These are phyloP conservation scores for Ophion obscuratus DNA, from an alignment of 2,888 invertebrate genomes.

Conservation along the genomic window DNA sequence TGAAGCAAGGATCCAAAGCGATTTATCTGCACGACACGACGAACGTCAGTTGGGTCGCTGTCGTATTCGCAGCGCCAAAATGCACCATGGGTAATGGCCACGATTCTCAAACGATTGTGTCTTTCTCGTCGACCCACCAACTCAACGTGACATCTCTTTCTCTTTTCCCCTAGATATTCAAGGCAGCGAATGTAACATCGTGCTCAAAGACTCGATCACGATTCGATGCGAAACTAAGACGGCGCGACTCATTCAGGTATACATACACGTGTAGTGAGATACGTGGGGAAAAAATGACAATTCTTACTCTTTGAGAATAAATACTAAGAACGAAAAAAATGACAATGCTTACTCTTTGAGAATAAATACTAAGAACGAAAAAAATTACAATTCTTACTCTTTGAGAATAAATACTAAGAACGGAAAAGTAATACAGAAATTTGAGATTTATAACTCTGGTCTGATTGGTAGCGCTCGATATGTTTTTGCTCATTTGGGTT, in stretches of 20 bases:
- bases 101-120: background rate
- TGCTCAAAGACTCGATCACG: conserved; percentile 52
- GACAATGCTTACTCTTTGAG: no score
- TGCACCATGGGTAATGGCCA: conserved; percentile 67
- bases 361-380: no score
- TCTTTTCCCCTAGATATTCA: conserved; percentile 39
- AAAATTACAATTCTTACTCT: no score
- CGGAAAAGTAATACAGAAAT: no score
- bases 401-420: no score
- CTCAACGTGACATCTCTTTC: background rate
- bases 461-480: no score
- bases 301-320: background rate
- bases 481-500: no score
- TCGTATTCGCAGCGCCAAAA: conserved; percentile 94
- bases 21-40: conserved; percentile 92
- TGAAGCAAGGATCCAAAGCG: conserved; percentile 88
- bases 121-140: conserved; percentile 62
- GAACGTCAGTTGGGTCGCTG: conserved; percentile 91
- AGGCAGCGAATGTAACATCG: conserved; percentile 55
- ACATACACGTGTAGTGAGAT: background rate
- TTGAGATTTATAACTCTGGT: no score
- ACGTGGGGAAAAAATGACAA: background rate
- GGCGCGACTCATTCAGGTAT: conserved; percentile 75
- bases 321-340: no score
- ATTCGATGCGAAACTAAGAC: conserved; percentile 65